Evolutionary conservation across 1,140 invertebrate species (phyloP).

Genomic region (Eufriesea mexicana): DNA sequence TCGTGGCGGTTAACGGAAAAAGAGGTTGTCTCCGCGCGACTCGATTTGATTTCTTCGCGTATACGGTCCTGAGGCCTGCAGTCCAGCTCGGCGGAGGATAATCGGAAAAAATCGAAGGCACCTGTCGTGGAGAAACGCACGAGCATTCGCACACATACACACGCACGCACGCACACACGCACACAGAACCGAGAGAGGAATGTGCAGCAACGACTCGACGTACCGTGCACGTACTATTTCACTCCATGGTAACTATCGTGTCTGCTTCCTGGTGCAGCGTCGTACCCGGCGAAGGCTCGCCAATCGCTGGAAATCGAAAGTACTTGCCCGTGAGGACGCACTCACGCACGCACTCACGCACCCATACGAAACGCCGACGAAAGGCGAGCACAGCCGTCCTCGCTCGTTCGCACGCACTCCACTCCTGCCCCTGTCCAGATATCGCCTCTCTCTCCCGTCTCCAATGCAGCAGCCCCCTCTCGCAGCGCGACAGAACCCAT

Average conservation of each 20-base stretch:
- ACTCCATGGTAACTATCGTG: constrained; percentile 38
- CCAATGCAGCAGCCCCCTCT: constrained; percentile 40
- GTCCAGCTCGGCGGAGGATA: neutral
- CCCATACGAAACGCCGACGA: constrained; percentile 46
- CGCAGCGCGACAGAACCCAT: constrained; percentile 13
- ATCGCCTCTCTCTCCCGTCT: constrained; percentile 22
- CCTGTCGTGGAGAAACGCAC: constrained; percentile 19
- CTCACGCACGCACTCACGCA: constrained; percentile 34
- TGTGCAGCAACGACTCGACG: neutral
- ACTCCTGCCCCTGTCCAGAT: neutral
- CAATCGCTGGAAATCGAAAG: constrained; percentile 66
- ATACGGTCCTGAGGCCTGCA: neutral
- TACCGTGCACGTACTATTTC: constrained; percentile 35
- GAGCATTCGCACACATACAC: constrained; percentile 11
- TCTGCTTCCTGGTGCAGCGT: constrained; percentile 32
- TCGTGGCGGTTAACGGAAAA: too few relatives aligned
- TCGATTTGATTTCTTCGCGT: neutral
- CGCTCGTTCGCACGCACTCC: constrained; percentile 41
- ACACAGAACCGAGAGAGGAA: constrained; percentile 14
- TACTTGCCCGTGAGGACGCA: constrained; percentile 35
- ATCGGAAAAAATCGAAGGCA: constrained; percentile 2
- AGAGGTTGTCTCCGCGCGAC: neutral
- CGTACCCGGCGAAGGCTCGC: constrained; percentile 37
- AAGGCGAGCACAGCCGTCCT: constrained; percentile 62
- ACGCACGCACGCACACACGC: neutral